Percentiles rank a stretch among this genome's conserved stretches.
phyloP scores from a whole-genome alignment of 2,797 vertebrate species.

The Parambassis ranga region DNA sequence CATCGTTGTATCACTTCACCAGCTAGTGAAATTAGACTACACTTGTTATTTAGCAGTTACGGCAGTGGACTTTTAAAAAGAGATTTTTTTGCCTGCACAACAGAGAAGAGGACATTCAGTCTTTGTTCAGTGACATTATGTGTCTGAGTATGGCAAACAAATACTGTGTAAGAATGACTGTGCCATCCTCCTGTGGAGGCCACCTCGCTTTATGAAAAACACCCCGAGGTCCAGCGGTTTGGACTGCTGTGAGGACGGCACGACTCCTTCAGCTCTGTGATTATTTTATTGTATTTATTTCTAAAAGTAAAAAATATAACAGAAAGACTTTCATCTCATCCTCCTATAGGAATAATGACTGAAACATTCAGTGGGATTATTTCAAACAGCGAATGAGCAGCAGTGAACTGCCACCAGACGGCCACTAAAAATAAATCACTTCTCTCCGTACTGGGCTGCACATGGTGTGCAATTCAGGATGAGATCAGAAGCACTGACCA shows the following conservation, averaged over 20 bases:
- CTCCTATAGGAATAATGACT: not conserved
- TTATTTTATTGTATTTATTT: not conserved
- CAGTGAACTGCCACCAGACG: not conserved
- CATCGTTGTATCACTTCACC: no score
- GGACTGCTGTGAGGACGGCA: not conserved
- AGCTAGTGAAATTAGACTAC: no score
- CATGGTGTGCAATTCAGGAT: not conserved
- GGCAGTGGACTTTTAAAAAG: no score
- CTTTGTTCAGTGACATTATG: no score
- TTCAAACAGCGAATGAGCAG: not conserved
- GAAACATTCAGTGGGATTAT: not conserved
- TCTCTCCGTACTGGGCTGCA: no score
- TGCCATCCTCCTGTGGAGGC: constrained; percentile 24
- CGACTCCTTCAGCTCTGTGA: not conserved
- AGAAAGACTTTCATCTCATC: not conserved
- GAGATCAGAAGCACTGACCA: constrained; percentile 17
- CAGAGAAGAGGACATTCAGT: no score
- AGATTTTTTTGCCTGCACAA: no score
- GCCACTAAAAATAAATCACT: not conserved
- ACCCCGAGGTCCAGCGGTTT: not conserved
- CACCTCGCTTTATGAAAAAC: constrained; percentile 19
- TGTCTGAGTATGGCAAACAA: not conserved
- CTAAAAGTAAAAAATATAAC: not conserved
- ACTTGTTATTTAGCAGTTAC: no score
- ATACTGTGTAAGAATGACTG: not conserved